Conservation (phyloP, 2,113 vertebrate genomes). For the Zosterops pallidus region DNA sequence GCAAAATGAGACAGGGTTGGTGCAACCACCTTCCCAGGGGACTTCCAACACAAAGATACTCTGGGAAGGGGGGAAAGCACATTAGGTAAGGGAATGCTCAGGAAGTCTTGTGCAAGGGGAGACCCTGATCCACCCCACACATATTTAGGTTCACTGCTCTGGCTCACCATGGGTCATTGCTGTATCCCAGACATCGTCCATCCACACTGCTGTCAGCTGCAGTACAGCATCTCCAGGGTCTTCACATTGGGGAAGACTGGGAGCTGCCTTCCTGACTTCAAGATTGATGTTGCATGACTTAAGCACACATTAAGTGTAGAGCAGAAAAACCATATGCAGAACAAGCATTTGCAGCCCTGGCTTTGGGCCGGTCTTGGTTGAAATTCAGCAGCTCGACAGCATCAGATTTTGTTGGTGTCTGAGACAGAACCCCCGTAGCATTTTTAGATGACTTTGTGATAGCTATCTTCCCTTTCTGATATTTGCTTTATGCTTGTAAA, state of each 20-base stretch:
- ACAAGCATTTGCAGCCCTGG: background rate
- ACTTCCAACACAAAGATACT: background rate
- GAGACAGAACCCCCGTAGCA: background rate
- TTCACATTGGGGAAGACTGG: fast-evolving
- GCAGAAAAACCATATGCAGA: background rate
- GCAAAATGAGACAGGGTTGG: background rate
- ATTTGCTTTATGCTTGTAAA: too few species aligned
- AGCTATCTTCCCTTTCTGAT: too few species aligned
- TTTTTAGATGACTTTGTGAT: background rate
- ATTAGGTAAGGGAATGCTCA: background rate
- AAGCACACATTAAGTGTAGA: background rate
- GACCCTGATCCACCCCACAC: background rate
- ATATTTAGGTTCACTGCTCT: background rate
- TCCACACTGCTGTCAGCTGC: background rate
- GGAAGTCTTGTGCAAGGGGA: background rate
- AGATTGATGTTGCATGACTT: background rate
- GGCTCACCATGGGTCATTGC: fast-evolving
- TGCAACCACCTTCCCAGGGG: background rate
- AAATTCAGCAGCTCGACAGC: background rate
- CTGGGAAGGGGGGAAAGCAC: background rate
- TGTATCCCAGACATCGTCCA: background rate
- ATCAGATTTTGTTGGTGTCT: background rate
- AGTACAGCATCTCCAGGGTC: background rate
- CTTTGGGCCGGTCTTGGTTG: background rate
- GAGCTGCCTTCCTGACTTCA: background rate